phyloP scores from a whole-genome alignment of 2,888 invertebrate species.

The Chymomyza fuscimana region DNA sequence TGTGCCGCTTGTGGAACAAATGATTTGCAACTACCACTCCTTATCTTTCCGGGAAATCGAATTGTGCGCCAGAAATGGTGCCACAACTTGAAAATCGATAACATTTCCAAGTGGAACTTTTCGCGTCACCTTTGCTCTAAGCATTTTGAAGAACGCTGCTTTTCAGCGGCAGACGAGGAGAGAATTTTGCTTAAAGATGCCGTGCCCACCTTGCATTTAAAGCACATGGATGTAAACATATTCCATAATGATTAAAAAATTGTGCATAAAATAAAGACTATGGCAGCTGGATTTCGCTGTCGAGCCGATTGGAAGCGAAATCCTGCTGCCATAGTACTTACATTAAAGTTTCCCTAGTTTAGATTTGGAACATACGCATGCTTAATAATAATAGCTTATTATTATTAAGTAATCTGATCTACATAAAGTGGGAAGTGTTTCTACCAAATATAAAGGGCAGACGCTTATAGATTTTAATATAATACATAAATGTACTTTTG shows the following conservation, averaged over 20 bases:
- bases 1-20: slow-evolving; percentile 57
- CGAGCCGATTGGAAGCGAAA: slow-evolving; percentile 53
- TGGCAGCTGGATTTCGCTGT: background rate
- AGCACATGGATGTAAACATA: slow-evolving; percentile 64
- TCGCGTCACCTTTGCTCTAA: slow-evolving; percentile 60
- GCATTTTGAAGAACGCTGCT: slow-evolving; percentile 64
- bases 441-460: too few relatives aligned
- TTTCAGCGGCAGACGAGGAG: slow-evolving; percentile 39
- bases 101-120: slow-evolving; percentile 57
- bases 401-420: too few relatives aligned
- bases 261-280: background rate
- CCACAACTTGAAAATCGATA: slow-evolving; percentile 60
- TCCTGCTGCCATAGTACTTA: too few relatives aligned
- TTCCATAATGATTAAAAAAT: slow-evolving; percentile 53
- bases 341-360: slow-evolving; percentile 1
- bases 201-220: slow-evolving; percentile 66
- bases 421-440: too few relatives aligned
- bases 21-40: slow-evolving; percentile 44
- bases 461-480: too few relatives aligned
- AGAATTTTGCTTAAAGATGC: slow-evolving; percentile 57
- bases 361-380: slow-evolving; percentile 16
- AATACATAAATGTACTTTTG: background rate
- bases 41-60: slow-evolving; percentile 56
- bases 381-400: too few relatives aligned
- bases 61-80: slow-evolving; percentile 64